phyloP scores from a whole-genome alignment of 1,140 invertebrate species.

The Drosophila subobscura region DNA sequence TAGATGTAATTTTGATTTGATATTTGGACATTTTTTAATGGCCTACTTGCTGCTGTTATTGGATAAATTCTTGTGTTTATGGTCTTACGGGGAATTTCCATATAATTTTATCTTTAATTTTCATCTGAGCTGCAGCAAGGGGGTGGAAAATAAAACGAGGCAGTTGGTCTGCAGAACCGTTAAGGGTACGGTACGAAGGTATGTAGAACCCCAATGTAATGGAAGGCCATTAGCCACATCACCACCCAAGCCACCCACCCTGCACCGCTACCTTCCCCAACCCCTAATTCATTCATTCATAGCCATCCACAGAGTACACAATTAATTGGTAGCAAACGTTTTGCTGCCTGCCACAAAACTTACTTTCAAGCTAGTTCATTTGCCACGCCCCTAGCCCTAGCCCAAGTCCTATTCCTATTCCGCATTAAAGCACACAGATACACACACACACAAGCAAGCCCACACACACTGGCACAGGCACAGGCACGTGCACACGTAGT shows the following conservation, averaged over 20 bases:
- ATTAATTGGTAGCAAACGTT: slow-evolving; percentile 75
- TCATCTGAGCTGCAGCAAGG: slow-evolving; percentile 1
- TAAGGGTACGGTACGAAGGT: too few species aligned
- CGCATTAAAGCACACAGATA: slow-evolving; percentile 20
- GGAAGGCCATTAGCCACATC: too few species aligned
- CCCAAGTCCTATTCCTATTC: not conserved
- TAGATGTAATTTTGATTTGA: slow-evolving; percentile 47
- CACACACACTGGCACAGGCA: slow-evolving; percentile 9
- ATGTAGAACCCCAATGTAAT: too few species aligned
- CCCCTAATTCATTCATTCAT: slow-evolving; percentile 9
- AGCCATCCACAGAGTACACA: slow-evolving; percentile 49
- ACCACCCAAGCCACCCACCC: not conserved
- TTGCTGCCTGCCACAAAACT: slow-evolving; percentile 73
- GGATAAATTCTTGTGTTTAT: slow-evolving; percentile 22
- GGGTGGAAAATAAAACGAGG: not conserved
- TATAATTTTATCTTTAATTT: slow-evolving; percentile 24
- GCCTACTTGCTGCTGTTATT: slow-evolving; percentile 25
- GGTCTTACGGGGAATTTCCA: slow-evolving; percentile 24
- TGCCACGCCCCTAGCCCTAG: slow-evolving; percentile 47
- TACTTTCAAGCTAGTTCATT: slow-evolving; percentile 73
- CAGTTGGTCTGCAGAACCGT: too few species aligned
- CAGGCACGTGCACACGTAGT: slow-evolving; percentile 37
- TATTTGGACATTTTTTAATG: slow-evolving; percentile 5
- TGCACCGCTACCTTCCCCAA: not conserved
- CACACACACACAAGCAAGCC: slow-evolving; percentile 11